phyloP scores from a whole-genome alignment of 2,888 invertebrate species.

The Diaphora mendica region DNA sequence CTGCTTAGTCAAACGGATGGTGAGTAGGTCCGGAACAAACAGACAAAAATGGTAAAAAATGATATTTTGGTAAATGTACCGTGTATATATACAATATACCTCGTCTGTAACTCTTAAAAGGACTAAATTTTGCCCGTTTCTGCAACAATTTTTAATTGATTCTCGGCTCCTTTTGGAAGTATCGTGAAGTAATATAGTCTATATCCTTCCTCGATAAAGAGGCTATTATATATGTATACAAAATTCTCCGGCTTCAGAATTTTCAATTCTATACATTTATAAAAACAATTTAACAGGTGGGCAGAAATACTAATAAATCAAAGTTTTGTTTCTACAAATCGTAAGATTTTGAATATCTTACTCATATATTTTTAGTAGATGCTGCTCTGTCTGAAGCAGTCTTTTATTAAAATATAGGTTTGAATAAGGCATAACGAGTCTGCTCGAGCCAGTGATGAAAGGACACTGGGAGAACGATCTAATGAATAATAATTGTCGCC shows the following conservation, averaged over 20 bases:
- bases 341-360: slow-evolving; percentile 34
- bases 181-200: too few relatives aligned
- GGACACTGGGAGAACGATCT: slow-evolving; percentile 64
- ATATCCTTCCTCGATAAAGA: too few relatives aligned
- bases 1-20: too few relatives aligned
- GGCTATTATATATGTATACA: too few relatives aligned
- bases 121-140: too few relatives aligned
- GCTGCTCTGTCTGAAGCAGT: slow-evolving; percentile 43
- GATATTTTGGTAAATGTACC: too few relatives aligned
- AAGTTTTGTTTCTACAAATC: slow-evolving; percentile 30
- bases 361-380: slow-evolving; percentile 40
- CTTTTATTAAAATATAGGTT: slow-evolving; percentile 73
- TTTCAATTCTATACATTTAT: background rate
- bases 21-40: too few relatives aligned
- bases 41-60: too few relatives aligned
- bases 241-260: too few relatives aligned
- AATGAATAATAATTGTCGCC: slow-evolving; percentile 79
- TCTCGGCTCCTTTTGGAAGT: too few relatives aligned
- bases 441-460: slow-evolving; percentile 70
- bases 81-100: too few relatives aligned
- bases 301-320: background rate
- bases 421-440: slow-evolving; percentile 78
- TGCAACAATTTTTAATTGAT: background rate
- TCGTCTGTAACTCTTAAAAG: too few relatives aligned
- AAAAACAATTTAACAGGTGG: background rate